These are phyloP conservation scores for Rachycentron canadum DNA, from an alignment of 2,797 vertebrate genomes.

Conservation along the genomic window DNA sequence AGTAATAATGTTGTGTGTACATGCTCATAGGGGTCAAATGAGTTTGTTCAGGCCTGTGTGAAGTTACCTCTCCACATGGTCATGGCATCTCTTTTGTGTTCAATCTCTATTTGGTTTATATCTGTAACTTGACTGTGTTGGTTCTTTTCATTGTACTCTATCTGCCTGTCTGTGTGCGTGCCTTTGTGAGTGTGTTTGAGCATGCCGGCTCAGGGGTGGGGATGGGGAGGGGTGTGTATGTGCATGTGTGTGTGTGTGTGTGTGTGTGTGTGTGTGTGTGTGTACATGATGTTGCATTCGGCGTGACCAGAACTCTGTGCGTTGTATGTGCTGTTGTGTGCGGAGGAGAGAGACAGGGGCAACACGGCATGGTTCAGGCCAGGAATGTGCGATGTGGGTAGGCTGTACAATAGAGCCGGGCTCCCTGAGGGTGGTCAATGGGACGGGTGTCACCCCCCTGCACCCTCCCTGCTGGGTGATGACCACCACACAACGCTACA, in stretches of 20 bases:
- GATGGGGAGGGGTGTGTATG: neutral
- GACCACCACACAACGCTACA: slow-evolving; percentile 73
- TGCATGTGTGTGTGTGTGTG: no score
- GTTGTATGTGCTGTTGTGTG: slow-evolving; percentile 59
- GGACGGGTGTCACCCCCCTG: slow-evolving; percentile 77
- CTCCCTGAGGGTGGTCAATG: slow-evolving; percentile 81
- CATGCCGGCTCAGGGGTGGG: slow-evolving; percentile 22
- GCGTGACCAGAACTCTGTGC: slow-evolving; percentile 56
- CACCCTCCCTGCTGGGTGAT: slow-evolving; percentile 79
- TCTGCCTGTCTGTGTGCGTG: slow-evolving; percentile 46
- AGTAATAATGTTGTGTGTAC: neutral
- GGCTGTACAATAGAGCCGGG: slow-evolving; percentile 79
- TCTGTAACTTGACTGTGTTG: slow-evolving; percentile 42
- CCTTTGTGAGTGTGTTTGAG: slow-evolving; percentile 55
- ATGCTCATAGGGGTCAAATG: neutral
- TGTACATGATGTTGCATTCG: slow-evolving; percentile 50
- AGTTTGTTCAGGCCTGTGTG: slow-evolving; percentile 4
- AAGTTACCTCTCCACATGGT: slow-evolving; percentile 18
- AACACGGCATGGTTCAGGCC: slow-evolving; percentile 65
- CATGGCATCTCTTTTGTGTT: slow-evolving; percentile 35
- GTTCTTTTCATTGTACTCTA: slow-evolving; percentile 46
- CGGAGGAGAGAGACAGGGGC: slow-evolving; percentile 43
- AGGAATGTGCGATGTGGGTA: slow-evolving; percentile 81
- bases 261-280: neutral
- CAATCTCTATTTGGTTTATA: slow-evolving; percentile 35